A percentile compares a stretch with the other conserved stretches of the same genome.
These are phyloP conservation scores for Salvelinus sp. DNA, from an alignment of 2,113 vertebrate genomes.

Conservation along the genomic window DNA sequence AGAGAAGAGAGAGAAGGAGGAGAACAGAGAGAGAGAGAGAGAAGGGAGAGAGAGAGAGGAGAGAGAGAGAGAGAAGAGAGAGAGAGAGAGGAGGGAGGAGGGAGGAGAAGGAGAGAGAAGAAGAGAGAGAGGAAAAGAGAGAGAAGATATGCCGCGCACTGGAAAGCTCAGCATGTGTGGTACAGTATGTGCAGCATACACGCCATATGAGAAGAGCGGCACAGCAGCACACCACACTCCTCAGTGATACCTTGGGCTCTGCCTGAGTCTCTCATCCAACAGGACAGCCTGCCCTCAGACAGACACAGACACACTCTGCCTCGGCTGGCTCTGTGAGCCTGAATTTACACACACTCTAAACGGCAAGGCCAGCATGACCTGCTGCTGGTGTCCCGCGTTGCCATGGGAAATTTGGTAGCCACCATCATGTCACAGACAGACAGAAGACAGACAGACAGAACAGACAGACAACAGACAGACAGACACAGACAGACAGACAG, in stretches of 20 bases:
- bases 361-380: background rate
- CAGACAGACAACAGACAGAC: too few relatives aligned
- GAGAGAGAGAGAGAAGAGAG: background rate
- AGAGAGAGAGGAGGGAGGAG: background rate
- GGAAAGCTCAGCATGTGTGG: slow-evolving; percentile 14
- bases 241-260: background rate
- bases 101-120: background rate
- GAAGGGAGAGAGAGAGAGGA: background rate
- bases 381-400: background rate
- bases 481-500: too few relatives aligned
- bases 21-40: background rate
- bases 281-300: background rate
- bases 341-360: background rate
- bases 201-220: background rate
- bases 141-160: background rate
- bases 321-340: background rate
- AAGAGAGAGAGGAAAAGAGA: background rate
- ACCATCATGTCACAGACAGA: too few relatives aligned
- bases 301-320: background rate
- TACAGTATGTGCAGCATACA: slow-evolving; percentile 3
- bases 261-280: slow-evolving; percentile 1
- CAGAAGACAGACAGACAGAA: too few relatives aligned
- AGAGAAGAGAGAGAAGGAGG: background rate
- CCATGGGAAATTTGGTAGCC: too few relatives aligned
- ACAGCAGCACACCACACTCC: slow-evolving; percentile 6